Evolutionary conservation across 2,888 invertebrate genomes (phyloP).

Genomic region (Philhelius pedissequus): DNA sequence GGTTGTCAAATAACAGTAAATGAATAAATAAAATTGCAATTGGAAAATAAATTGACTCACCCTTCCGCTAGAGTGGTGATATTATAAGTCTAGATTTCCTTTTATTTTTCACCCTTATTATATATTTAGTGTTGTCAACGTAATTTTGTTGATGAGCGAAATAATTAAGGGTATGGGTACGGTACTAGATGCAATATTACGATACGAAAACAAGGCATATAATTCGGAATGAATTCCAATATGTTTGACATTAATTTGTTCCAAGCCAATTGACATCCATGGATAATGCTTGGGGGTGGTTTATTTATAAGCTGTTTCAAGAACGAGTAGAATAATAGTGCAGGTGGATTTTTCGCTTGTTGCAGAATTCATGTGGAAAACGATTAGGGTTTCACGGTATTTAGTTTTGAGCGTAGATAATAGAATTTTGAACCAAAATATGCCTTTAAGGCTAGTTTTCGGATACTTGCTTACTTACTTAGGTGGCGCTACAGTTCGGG

Average conservation of each 20-base stretch:
- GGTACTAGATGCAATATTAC: slow-evolving; percentile 29
- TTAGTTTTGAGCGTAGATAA: slow-evolving; percentile 53
- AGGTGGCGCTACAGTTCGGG: too few species aligned
- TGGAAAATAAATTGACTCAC: slow-evolving; percentile 64
- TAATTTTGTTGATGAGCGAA: not conserved
- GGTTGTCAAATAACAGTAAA: slow-evolving; percentile 37
- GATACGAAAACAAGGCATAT: slow-evolving; percentile 38
- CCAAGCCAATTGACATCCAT: slow-evolving; percentile 71
- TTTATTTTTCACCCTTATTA: slow-evolving; percentile 15
- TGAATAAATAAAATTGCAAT: slow-evolving; percentile 51
- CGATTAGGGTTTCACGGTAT: slow-evolving; percentile 62
- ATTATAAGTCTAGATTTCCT: slow-evolving; percentile 25
- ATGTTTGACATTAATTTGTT: slow-evolving; percentile 75
- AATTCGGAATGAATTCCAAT: slow-evolving; percentile 65
- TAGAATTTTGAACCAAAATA: slow-evolving; percentile 41
- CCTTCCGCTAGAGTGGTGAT: slow-evolving; percentile 49
- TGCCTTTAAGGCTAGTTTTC: not conserved
- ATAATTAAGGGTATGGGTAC: not conserved
- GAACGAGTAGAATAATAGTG: slow-evolving; percentile 23
- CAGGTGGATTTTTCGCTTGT: slow-evolving; percentile 49
- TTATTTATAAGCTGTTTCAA: slow-evolving; percentile 74
- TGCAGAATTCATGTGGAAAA: not conserved
- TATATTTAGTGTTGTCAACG: slow-evolving; percentile 49
- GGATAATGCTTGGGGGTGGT: slow-evolving; percentile 76
- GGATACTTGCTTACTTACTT: too few species aligned